These are phyloP conservation scores for Anoplopoma fimbria DNA, from an alignment of 2,113 vertebrate genomes.

Conservation along the genomic window DNA sequence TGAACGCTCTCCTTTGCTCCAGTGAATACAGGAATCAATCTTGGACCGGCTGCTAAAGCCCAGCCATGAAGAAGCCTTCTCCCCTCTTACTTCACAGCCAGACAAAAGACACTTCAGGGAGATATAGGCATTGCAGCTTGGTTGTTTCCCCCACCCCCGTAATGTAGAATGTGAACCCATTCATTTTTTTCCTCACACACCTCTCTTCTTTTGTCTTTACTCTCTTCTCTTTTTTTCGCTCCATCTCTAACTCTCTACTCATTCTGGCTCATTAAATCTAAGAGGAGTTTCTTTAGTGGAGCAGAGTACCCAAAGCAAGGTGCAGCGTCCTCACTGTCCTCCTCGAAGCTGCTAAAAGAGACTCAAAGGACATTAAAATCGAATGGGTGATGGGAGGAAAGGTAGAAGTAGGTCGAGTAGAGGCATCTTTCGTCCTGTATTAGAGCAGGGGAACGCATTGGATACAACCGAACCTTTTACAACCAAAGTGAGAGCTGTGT, in stretches of 20 bases:
- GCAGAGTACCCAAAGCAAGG: constrained; percentile 80
- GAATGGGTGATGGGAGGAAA: constrained; percentile 38
- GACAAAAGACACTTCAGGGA: constrained; percentile 94
- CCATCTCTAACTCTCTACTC: constrained; percentile 77
- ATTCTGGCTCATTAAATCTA: constrained; percentile 89
- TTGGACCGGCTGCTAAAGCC: constrained; percentile 86
- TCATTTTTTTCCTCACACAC: constrained; percentile 85
- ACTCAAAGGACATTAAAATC: constrained; percentile 29
- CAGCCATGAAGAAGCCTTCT: constrained; percentile 89
- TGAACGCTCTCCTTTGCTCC: constrained; percentile 92
- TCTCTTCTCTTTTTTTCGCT: constrained; percentile 72
- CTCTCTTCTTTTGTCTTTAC: constrained; percentile 81
- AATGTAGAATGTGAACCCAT: constrained; percentile 86
- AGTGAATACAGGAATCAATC: constrained; percentile 94
- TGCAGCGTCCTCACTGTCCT: constrained; percentile 40
- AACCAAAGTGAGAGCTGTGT: background rate
- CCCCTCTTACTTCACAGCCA: constrained; percentile 85
- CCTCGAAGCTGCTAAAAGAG: constrained; percentile 25
- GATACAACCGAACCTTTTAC: background rate
- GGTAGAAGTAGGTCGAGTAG: constrained; percentile 27
- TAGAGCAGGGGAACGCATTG: constrained; percentile 27
- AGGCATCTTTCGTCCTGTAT: constrained; percentile 37
- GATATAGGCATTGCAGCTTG: constrained; percentile 87
- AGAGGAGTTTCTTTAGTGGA: constrained; percentile 82
- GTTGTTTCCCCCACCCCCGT: constrained; percentile 76